Percentiles rank a stretch among this genome's conserved stretches.
phyloP scores from a whole-genome alignment of 2,113 vertebrate species.

The Neogobius melanostomus region DNA sequence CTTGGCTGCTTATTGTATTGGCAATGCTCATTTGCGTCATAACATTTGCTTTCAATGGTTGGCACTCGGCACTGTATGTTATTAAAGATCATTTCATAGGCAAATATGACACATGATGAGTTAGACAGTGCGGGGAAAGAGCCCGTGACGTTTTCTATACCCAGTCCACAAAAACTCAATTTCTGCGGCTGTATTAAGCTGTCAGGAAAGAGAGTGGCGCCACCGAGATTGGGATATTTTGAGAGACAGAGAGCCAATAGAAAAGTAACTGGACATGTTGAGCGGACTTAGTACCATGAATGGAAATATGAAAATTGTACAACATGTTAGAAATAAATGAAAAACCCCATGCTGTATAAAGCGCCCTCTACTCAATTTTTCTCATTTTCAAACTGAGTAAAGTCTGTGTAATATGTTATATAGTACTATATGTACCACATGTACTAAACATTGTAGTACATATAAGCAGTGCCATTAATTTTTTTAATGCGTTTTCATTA shows the following conservation, averaged over 20 bases:
- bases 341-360: too few relatives aligned
- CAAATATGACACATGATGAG: slow-evolving; percentile 64
- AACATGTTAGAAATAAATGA: neutral
- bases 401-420: too few relatives aligned
- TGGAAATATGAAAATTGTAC: slow-evolving; percentile 61
- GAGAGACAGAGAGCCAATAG: neutral
- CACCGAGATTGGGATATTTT: slow-evolving; percentile 50
- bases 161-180: slow-evolving; percentile 60
- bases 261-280: slow-evolving; percentile 37
- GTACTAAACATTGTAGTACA: too few relatives aligned
- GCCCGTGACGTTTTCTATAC: slow-evolving; percentile 47
- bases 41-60: slow-evolving; percentile 59
- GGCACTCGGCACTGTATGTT: slow-evolving; percentile 55
- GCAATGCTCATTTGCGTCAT: slow-evolving; percentile 60
- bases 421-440: too few relatives aligned
- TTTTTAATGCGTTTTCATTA: too few relatives aligned
- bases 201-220: slow-evolving; percentile 71
- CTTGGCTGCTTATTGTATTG: slow-evolving; percentile 41
- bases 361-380: too few relatives aligned
- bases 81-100: slow-evolving; percentile 61
- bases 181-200: slow-evolving; percentile 66
- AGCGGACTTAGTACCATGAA: slow-evolving; percentile 59
- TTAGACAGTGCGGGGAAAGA: slow-evolving; percentile 56
- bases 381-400: too few relatives aligned
- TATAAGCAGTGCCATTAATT: too few relatives aligned